Conservation (phyloP, 2,113 vertebrate species). For the Ardeotis arabs region DNA sequence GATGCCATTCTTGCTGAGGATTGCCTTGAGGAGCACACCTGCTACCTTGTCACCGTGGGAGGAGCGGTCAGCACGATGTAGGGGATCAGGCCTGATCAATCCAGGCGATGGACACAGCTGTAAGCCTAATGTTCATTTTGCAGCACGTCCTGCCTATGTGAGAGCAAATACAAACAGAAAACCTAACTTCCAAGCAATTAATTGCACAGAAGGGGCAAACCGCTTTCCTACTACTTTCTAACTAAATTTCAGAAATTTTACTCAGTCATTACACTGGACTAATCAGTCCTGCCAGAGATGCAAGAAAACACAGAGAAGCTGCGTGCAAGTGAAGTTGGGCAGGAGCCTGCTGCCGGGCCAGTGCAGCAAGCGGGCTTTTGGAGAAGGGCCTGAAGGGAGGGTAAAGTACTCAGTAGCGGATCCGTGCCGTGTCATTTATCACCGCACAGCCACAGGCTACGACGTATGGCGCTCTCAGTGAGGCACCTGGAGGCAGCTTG, state of each 20-base stretch:
- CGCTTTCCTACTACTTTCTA: background rate
- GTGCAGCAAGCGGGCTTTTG: background rate
- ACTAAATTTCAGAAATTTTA: background rate
- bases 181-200: background rate
- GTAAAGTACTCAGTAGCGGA: constrained; percentile 17
- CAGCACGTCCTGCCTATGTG: background rate
- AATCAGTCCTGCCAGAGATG: background rate
- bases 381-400: background rate
- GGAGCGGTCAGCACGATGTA: background rate
- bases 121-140: background rate
- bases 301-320: background rate
- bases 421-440: constrained; percentile 36
- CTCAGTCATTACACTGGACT: background rate
- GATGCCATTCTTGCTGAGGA: background rate
- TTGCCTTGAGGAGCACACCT: background rate
- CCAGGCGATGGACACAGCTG: background rate
- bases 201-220: background rate
- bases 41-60: background rate
- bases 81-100: background rate
- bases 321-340: background rate
- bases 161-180: background rate
- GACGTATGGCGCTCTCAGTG: background rate
- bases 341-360: background rate
- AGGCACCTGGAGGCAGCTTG: constrained; percentile 46
- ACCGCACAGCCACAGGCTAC: constrained; percentile 16